Conservation (phyloP, 2,113 vertebrate species). For the Romanogobio albipinnatus region DNA sequence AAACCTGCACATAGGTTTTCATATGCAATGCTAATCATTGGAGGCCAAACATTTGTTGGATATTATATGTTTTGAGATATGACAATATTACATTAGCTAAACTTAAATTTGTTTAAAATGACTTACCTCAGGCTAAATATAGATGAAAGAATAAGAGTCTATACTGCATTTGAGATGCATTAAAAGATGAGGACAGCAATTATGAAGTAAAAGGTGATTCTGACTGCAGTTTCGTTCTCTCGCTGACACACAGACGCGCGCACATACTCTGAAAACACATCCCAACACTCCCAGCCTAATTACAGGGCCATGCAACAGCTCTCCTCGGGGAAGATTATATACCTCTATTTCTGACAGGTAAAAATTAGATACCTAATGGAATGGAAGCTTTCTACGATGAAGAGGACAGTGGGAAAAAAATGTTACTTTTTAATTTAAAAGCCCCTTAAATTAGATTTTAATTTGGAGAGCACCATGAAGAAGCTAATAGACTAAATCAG, state of each 20-base stretch:
- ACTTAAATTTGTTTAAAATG: neutral
- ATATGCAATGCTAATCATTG: neutral
- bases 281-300: slow-evolving; percentile 56
- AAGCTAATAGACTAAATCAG: slow-evolving; percentile 50
- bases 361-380: slow-evolving; percentile 60
- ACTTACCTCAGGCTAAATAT: slow-evolving; percentile 26
- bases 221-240: slow-evolving; percentile 19
- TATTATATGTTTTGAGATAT: slow-evolving; percentile 1
- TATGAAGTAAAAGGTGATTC: slow-evolving; percentile 28
- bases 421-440: slow-evolving; percentile 58
- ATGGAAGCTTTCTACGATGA: slow-evolving; percentile 54
- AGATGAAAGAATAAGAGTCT: slow-evolving; percentile 7
- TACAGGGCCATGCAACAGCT: slow-evolving; percentile 55
- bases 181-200: slow-evolving; percentile 39
- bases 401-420: slow-evolving; percentile 43
- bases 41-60: neutral
- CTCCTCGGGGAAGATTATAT: slow-evolving; percentile 56
- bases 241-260: neutral
- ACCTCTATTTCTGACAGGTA: slow-evolving; percentile 61
- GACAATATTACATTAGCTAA: slow-evolving; percentile 12
- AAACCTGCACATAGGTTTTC: neutral
- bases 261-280: slow-evolving; percentile 42
- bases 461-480: slow-evolving; percentile 53
- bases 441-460: slow-evolving; percentile 60
- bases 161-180: slow-evolving; percentile 25